A percentile compares a stretch with the other conserved stretches of the same genome.
Evolutionary conservation across 92 coral and sea anemone species (phyloP).

Genomic region (Zoanthus sansibaricus): DNA sequence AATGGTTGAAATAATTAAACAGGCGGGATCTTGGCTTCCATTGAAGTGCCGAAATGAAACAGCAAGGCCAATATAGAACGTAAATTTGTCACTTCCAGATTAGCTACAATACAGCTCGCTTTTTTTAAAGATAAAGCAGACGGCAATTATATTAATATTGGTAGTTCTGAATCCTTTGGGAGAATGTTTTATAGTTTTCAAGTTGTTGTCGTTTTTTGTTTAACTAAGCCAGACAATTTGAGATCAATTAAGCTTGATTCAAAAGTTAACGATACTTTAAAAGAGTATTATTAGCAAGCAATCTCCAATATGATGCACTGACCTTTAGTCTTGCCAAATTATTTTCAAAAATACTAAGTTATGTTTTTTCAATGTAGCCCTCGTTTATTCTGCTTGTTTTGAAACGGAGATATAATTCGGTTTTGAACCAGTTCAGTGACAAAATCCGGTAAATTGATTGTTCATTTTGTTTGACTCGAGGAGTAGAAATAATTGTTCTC

Average conservation of each 20-base stretch:
- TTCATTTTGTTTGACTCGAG: too few relatives aligned
- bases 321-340: not conserved
- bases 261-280: not conserved
- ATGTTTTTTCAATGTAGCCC: too few relatives aligned
- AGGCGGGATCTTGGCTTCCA: not conserved
- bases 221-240: not conserved
- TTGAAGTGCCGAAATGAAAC: not conserved
- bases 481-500: too few relatives aligned
- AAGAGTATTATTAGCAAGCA: not conserved
- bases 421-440: too few relatives aligned
- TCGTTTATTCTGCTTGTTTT: too few relatives aligned
- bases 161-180: not conserved
- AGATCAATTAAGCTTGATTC: not conserved
- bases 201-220: constrained; percentile 7
- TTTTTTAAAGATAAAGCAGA: not conserved
- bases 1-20: not conserved
- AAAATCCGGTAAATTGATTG: too few relatives aligned
- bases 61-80: not conserved
- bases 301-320: not conserved
- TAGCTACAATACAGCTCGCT: not conserved
- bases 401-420: too few relatives aligned
- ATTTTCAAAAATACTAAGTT: not conserved
- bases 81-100: not conserved
- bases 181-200: not conserved
- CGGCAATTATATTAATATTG: not conserved